Conservation (phyloP, 2,888 invertebrate species). For the Parelbella ahira region DNA sequence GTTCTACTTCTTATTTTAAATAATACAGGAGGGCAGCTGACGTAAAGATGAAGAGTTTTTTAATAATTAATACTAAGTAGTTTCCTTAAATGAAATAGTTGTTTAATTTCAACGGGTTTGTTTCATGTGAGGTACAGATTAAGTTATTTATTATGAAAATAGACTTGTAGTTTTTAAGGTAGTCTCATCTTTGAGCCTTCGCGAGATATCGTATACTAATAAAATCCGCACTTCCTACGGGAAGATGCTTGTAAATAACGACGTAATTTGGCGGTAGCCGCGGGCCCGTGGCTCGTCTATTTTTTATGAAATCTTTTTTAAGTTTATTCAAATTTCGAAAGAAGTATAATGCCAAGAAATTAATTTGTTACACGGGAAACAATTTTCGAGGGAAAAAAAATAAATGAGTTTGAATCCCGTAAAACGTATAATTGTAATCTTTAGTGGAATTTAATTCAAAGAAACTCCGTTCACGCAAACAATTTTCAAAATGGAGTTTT, state of each 20-base stretch:
- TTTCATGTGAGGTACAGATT: too few species aligned
- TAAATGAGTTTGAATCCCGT: constrained; percentile 70
- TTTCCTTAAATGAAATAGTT: too few species aligned
- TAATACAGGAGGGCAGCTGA: constrained; percentile 40
- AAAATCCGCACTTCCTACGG: constrained; percentile 36
- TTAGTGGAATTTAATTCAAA: constrained; percentile 61
- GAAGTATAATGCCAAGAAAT: constrained; percentile 73
- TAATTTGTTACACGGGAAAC: constrained; percentile 72
- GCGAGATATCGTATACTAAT: constrained; percentile 25
- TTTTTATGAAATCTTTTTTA: constrained; percentile 71
- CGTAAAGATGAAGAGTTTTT: constrained; percentile 38
- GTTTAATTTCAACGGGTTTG: not conserved
- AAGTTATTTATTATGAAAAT: too few species aligned
- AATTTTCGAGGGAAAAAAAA: constrained; percentile 60
- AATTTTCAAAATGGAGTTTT: constrained; percentile 42
- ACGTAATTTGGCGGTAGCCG: constrained; percentile 73
- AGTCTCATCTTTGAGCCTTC: not conserved
- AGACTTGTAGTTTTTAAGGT: constrained; percentile 1
- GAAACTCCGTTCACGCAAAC: constrained; percentile 42
- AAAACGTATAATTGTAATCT: constrained; percentile 68
- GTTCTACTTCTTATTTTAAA: constrained; percentile 67
- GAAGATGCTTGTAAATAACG: constrained; percentile 70
- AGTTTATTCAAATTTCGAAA: constrained; percentile 74
- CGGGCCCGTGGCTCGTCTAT: constrained; percentile 60
- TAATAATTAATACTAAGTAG: too few species aligned